phyloP scores from a whole-genome alignment of 2,113 vertebrate genomes.

The Gracilinanus agilis region DNA sequence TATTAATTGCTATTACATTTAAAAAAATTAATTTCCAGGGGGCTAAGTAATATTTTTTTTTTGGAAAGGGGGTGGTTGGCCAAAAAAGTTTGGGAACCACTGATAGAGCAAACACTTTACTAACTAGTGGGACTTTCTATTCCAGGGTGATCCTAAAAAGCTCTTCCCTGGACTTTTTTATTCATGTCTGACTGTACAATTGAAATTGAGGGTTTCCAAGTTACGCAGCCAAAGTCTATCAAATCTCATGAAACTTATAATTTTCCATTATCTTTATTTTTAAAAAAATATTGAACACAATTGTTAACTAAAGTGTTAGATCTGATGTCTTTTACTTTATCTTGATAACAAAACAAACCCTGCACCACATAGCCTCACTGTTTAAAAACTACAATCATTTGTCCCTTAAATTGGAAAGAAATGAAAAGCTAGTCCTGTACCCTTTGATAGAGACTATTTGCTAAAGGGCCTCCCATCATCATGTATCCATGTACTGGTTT shows the following conservation, averaged over 20 bases:
- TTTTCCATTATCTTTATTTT: not conserved
- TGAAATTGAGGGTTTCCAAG: not conserved
- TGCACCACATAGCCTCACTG: not conserved
- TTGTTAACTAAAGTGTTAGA: not conserved
- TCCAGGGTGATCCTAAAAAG: not conserved
- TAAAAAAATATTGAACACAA: not conserved
- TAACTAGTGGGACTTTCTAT: too few relatives aligned
- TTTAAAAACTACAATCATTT: not conserved
- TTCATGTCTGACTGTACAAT: not conserved
- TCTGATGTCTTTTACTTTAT: not conserved
- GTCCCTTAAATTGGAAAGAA: conserved; percentile 41
- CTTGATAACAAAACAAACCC: not conserved
- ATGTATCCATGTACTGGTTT: conserved; percentile 49
- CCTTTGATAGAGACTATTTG: conserved; percentile 26
- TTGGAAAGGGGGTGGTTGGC: too few relatives aligned
- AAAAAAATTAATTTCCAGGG: too few relatives aligned
- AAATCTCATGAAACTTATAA: not conserved
- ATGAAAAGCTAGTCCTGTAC: conserved; percentile 51
- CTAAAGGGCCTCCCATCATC: conserved; percentile 58
- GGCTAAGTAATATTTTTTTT: too few relatives aligned
- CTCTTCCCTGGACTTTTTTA: not conserved
- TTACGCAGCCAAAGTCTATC: not conserved
- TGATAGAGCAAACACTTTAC: not conserved
- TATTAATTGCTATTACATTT: too few relatives aligned
- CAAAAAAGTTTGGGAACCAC: too few relatives aligned